Conservation (phyloP, 1,140 invertebrate genomes). For the Fopius arisanus region DNA sequence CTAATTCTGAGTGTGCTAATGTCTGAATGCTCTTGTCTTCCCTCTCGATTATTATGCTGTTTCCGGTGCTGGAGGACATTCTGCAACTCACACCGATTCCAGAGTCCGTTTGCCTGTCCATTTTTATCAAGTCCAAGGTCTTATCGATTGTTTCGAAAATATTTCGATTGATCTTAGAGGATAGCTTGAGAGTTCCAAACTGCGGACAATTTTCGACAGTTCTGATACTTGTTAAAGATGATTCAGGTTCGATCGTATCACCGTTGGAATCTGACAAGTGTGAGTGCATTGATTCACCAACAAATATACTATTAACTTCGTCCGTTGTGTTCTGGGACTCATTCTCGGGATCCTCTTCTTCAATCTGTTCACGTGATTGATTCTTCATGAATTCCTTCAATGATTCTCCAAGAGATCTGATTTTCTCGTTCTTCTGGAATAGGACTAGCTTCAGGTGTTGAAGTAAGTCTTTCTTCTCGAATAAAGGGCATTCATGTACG, state of each 20-base stretch:
- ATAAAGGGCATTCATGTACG: background rate
- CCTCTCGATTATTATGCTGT: background rate
- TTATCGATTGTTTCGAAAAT: slow-evolving; percentile 27
- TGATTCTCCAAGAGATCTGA: slow-evolving; percentile 22
- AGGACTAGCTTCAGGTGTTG: slow-evolving; percentile 24
- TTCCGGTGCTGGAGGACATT: slow-evolving; percentile 13
- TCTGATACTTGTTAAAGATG: background rate
- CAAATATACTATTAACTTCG: slow-evolving; percentile 28
- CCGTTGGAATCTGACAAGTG: background rate
- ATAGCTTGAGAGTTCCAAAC: background rate
- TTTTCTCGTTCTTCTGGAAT: slow-evolving; percentile 19
- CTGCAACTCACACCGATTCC: slow-evolving; percentile 40
- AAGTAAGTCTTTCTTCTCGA: background rate
- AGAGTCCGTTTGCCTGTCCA: slow-evolving; percentile 51
- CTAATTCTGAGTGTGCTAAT: slow-evolving; percentile 17
- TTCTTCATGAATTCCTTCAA: background rate
- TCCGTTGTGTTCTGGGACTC: slow-evolving; percentile 4
- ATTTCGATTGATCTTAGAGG: slow-evolving; percentile 16
- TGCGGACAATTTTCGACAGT: background rate
- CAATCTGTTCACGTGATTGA: slow-evolving; percentile 7
- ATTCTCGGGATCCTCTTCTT: slow-evolving; percentile 9
- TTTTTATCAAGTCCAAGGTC: slow-evolving; percentile 34
- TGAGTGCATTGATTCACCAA: slow-evolving; percentile 15
- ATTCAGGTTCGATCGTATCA: background rate
- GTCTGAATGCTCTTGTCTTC: slow-evolving; percentile 28